Evolutionary conservation across 2,888 invertebrate species (phyloP), one percentile per base, ranked within the genome.

Genomic region (Diaphora mendica): DNA sequence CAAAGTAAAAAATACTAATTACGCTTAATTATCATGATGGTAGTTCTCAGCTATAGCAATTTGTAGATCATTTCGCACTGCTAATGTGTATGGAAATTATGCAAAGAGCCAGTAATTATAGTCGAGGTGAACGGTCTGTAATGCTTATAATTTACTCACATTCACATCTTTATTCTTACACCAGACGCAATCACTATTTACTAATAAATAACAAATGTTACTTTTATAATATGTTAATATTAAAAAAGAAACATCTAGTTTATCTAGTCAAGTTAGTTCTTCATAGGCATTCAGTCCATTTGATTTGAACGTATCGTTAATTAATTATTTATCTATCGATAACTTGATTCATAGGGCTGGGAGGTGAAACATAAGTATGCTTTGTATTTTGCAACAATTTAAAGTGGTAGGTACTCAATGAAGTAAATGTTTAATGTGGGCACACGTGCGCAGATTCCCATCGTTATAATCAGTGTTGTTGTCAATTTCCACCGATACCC

Each of bases 31-130:
- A 93, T 93, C 92, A 92, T 89, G 88, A 88, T 90, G 89, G 89
- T 89, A 88, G 89, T 90, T 89, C 90, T 88, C 86, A 83, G 90
- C 89, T 84, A 88, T 87, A 90, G 93, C 91, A 93, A 94, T 93
- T 94, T 93, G 92, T 90, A 92, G 92, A 93, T 92, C 90, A 92
- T 93, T 93, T 91, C 86, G 91, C 91, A 90, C 90, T 91, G 92
- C 91, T 93, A 94, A 94, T 93, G 94, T 91, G 90, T 90, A 91
- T 92, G 92, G 91, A 94, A 93, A 93, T 93, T 94, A 94, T 91
- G 92, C 91, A 92, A 92, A 93, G 90, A 93, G 89, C 88, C 82
- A 85, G 91, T 92, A 94, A 94, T 94, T 94, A 94, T 88, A 91
- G 85, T 84, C 83, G 91, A 93, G 92, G 91, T 91, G 91, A 94